A percentile compares a stretch with the other conserved stretches of the same genome.
Conservation (phyloP, 2,797 vertebrate species). For the Nannoperca obscura region DNA sequence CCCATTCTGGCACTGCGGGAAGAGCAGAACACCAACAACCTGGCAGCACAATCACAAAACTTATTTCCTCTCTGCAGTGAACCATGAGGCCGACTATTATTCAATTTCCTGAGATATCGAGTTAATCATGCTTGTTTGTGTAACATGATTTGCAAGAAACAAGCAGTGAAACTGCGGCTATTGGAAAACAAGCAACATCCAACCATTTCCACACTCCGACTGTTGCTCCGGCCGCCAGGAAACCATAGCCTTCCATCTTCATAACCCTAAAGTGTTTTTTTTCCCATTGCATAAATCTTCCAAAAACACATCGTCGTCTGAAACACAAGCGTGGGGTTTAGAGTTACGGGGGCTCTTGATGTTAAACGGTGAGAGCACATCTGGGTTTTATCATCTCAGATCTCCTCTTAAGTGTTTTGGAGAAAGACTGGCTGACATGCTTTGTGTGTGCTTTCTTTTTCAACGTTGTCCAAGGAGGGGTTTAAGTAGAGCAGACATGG, state of each 20-base stretch:
- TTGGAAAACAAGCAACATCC: slow-evolving; percentile 69
- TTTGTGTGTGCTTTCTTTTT: slow-evolving; percentile 27
- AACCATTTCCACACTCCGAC: slow-evolving; percentile 60
- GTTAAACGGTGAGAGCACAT: slow-evolving; percentile 72
- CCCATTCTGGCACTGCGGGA: slow-evolving; percentile 45
- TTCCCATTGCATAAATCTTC: slow-evolving; percentile 71
- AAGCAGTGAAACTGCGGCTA: slow-evolving; percentile 62
- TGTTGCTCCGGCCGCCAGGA: slow-evolving; percentile 49
- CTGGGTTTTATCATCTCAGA: slow-evolving; percentile 78
- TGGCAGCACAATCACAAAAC: slow-evolving; percentile 64
- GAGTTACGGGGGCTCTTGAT: slow-evolving; percentile 67
- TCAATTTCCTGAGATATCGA: slow-evolving; percentile 77
- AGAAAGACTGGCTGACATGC: slow-evolving; percentile 30
- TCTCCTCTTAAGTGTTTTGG: slow-evolving; percentile 49
- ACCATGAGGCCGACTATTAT: slow-evolving; percentile 69
- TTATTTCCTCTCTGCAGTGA: slow-evolving; percentile 70
- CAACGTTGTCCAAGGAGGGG: slow-evolving; percentile 30
- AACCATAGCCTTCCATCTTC: slow-evolving; percentile 53
- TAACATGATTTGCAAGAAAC: slow-evolving; percentile 71
- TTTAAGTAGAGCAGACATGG: slow-evolving; percentile 8
- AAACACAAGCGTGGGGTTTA: slow-evolving; percentile 49
- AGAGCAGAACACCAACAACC: slow-evolving; percentile 49
- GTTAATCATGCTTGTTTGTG: slow-evolving; percentile 77
- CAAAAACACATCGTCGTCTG: slow-evolving; percentile 59
- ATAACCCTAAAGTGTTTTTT: slow-evolving; percentile 53